A percentile compares a stretch with the other conserved stretches of the same genome.
Evolutionary conservation across 2,888 invertebrate genomes (phyloP).

Genomic region (Leptothorax acervorum): DNA sequence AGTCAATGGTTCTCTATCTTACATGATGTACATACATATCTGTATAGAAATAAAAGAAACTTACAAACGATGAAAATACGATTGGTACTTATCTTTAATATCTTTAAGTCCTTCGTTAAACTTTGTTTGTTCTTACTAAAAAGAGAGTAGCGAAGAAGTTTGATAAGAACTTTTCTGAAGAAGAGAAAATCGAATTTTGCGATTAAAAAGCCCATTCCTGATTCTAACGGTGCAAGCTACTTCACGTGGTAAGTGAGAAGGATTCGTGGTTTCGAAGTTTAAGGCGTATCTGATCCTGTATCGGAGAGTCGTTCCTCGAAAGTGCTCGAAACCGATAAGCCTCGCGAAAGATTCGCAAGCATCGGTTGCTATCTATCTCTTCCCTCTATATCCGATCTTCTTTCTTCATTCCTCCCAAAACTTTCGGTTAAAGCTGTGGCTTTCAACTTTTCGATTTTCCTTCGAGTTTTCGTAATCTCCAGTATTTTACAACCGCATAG

Average conservation of each 20-base stretch:
- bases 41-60: neutral
- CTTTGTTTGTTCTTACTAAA: constrained; percentile 10
- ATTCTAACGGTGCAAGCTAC: constrained; percentile 33
- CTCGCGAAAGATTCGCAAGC: constrained; percentile 46
- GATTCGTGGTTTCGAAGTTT: constrained; percentile 51
- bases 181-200: constrained; percentile 49
- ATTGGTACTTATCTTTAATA: constrained; percentile 25
- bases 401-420: constrained; percentile 21
- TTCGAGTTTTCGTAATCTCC: constrained; percentile 17
- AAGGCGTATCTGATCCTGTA: constrained; percentile 48
- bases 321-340: constrained; percentile 49
- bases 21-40: neutral
- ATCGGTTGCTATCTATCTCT: constrained; percentile 12
- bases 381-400: neutral
- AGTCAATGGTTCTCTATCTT: neutral
- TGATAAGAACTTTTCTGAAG: neutral
- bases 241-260: constrained; percentile 50
- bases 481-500: neutral
- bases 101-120: constrained; percentile 20
- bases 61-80: neutral
- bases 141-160: constrained; percentile 5
- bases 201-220: constrained; percentile 46
- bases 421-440: constrained; percentile 19
- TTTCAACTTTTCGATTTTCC: constrained; percentile 35
- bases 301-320: constrained; percentile 39